A percentile compares a stretch with the other conserved stretches of the same genome.
Evolutionary conservation across 2,113 vertebrate genomes (phyloP).

Genomic region (Gnathonemus echidnorhynchus): DNA sequence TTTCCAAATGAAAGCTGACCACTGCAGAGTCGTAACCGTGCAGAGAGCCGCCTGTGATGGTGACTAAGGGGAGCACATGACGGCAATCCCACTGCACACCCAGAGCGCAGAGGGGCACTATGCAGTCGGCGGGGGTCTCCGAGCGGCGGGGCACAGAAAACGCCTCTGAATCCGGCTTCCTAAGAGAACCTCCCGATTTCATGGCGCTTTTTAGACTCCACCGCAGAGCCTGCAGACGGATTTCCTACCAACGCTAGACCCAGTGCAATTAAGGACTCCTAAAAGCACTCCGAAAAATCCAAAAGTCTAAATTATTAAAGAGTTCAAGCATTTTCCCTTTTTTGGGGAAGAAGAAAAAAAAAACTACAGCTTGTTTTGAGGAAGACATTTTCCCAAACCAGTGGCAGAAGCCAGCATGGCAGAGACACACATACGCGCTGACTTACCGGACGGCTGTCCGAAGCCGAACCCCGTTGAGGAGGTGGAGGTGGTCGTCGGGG

Average conservation of each 20-base stretch:
- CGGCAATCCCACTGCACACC: background rate
- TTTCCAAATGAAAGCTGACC: background rate
- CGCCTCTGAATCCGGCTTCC: background rate
- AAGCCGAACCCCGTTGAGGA: constrained; percentile 80
- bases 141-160: background rate
- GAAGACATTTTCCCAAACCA: background rate
- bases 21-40: background rate
- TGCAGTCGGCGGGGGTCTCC: background rate
- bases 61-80: background rate
- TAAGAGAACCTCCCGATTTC: background rate
- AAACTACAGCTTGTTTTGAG: background rate
- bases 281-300: background rate
- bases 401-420: background rate
- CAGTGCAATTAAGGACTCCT: background rate
- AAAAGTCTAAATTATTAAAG: background rate
- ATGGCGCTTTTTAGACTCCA: background rate
- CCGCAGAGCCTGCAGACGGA: background rate
- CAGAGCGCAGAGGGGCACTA: background rate
- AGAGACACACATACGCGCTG: background rate
- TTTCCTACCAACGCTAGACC: background rate
- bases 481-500: constrained; percentile 62
- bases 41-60: background rate
- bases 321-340: background rate
- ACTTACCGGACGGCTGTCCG: constrained; percentile 79
- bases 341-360: background rate